Evolutionary conservation across 2,888 invertebrate species (phyloP).

Genomic region (Leistus spinibarbis): DNA sequence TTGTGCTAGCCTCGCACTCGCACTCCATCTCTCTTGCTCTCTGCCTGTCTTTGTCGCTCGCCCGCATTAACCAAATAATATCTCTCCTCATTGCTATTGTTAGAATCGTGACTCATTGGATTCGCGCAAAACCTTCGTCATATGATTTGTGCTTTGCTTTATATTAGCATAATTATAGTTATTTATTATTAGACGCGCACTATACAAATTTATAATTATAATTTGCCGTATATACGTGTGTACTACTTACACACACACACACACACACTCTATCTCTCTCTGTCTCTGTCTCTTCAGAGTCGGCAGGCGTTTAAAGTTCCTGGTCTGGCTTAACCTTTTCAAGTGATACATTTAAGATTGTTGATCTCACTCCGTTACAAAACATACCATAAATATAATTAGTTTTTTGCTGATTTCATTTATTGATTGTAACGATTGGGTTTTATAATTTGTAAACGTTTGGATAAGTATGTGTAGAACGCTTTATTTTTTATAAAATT

Average conservation of each 20-base stretch:
- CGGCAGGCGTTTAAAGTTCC: not conserved
- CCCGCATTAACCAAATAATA: slow-evolving; percentile 41
- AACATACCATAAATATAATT: no score
- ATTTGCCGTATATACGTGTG: slow-evolving; percentile 2
- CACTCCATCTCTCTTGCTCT: slow-evolving; percentile 39
- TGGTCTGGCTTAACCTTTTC: no score
- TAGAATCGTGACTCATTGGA: slow-evolving; percentile 40
- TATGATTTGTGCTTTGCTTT: slow-evolving; percentile 40
- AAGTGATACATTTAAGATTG: no score
- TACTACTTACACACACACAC: no score
- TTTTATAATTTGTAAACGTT: no score
- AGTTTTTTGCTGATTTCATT: no score
- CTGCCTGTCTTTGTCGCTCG: slow-evolving; percentile 40
- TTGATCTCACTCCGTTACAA: no score
- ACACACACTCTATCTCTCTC: no score
- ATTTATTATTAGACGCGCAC: slow-evolving; percentile 37
- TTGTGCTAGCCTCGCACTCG: slow-evolving; percentile 41
- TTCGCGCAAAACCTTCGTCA: slow-evolving; percentile 39
- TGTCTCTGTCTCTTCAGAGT: not conserved
- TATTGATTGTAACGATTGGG: no score
- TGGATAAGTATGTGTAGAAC: no score
- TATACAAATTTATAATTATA: slow-evolving; percentile 36
- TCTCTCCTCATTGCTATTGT: slow-evolving; percentile 42
- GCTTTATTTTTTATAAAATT: no score
- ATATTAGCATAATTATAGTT: slow-evolving; percentile 40